Evolutionary conservation across 2,797 vertebrate species (phyloP), one percentile per base, ranked within the genome.

Genomic region (Acipenser oxyrinchus): DNA sequence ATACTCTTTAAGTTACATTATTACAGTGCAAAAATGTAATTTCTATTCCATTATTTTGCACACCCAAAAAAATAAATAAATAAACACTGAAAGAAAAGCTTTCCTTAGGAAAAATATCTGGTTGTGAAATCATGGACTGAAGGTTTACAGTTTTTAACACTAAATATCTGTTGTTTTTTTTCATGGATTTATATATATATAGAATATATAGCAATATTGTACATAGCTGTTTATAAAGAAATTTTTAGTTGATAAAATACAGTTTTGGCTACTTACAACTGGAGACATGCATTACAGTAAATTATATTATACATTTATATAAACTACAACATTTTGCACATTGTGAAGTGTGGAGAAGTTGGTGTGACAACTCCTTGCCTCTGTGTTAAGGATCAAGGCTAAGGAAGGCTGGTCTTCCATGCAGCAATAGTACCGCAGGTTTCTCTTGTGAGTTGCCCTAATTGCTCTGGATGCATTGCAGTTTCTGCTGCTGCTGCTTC

Each of bases 221-320:
- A 88, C 86, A 80, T 69, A 6, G 66, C 76, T 84, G 83, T 79
- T 83, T 74, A 86, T 87, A 82, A 84, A 87, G 80, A 88, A 88
- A 87, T 87, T 63, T 86, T 77, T 37, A 37, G 23, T 37, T 75
- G 68, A 75, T 81, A 82, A 75, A 87, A 87, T 72, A 18, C 15
- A 60, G 74, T 79, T 82, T 88, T 82, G 82, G 81, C 82, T 87
- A 88, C 80, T 75, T 90, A 87, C 86, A 89, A 84, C 85, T 83
- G 78, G 71, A 82, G 75, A 68, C 88, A 90, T 89, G 88, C 89
- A 85, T 79, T 75, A 75, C 71, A 69, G 74, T 76, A 77, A 82
- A 81, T 79, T 78, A 77, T 83, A 81, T 79, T 78, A 79, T 86
- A 86, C 81, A 88, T 80, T 68, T 73, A 85, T 82, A 84, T 82